Base-by-base conservation (phyloP, 23 tunicate genomes). In the Phallusia fumigata region DNA sequence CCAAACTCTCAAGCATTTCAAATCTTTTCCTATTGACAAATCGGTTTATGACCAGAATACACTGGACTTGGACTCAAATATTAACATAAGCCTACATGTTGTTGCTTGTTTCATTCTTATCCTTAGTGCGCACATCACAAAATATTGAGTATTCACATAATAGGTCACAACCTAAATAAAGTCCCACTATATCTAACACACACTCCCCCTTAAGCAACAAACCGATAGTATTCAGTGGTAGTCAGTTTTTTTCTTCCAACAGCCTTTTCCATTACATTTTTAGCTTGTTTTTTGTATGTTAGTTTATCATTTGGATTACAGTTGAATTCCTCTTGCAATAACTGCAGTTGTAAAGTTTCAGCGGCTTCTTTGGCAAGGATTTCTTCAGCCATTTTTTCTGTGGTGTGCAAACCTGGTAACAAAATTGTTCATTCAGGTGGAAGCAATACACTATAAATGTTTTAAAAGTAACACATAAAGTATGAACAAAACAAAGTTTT, bases 211-310 rank as follows among this genome's bases (percentile, higher is more conserved):
- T 13, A 15, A 18, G 69, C 10, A 64, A 45, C 58, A 18, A 31
- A 86, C 89, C 73, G 72, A 35, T 79, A 86, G 49, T 79, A 86
- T 32, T 86, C 89, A 79, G 35, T 50, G 53, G 79, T 32, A 36
- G 89, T 79, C 12, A 80, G 11, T 31, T 76, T 40, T 11, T 31
- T 47, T 35, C 84, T 79, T 40, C 84, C 89, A 45, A 79, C 84
- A 64, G 50, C 36, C 47, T 86, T 86, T 31, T 79, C 51, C 82
- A 86, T 78, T 53, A 35, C 65, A 22, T 65, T 32, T 0, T 65
- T 36, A 11, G 84, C 79, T 73, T 79, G 83, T 33, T 65, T 30
- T 22, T 36, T 26, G 47, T 35, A 86, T n/a, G 32, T 44, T 15
- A 47, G 47, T 26, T 69, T 40, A n/a, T 80, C 53, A 40, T 74